phyloP scores from a whole-genome alignment of 2,797 vertebrate genomes.

The Girardinus metallicus region DNA sequence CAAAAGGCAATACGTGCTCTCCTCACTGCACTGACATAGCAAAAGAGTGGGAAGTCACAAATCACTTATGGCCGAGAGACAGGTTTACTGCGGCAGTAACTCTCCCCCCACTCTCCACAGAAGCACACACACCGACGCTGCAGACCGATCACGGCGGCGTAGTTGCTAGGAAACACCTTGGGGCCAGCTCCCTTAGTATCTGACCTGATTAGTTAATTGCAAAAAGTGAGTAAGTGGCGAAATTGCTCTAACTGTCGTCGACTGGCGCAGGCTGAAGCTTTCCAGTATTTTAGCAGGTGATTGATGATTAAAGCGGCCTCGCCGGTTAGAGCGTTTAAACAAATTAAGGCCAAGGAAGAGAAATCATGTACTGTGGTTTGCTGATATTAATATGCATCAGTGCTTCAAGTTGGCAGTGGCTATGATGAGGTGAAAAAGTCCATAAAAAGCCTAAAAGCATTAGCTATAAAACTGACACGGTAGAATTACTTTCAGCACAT shows the following conservation, averaged over 20 bases:
- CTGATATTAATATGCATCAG: constrained; percentile 7
- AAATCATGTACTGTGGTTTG: constrained; percentile 1
- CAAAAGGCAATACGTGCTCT: constrained; percentile 59
- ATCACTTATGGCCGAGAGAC: constrained; percentile 76
- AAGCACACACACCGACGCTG: constrained; percentile 62
- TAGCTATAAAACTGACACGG: constrained; percentile 14
- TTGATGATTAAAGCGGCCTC: constrained; percentile 11
- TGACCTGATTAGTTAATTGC: constrained; percentile 85
- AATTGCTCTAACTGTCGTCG: constrained; percentile 44
- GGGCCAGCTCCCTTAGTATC: constrained; percentile 76
- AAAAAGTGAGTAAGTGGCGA: constrained; percentile 73
- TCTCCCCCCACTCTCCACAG: constrained; percentile 58
- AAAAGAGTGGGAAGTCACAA: constrained; percentile 73
- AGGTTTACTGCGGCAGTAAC: constrained; percentile 79
- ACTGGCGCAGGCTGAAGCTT: constrained; percentile 43
- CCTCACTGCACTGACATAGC: constrained; percentile 61
- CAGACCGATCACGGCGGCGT: constrained; percentile 55
- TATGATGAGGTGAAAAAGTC: constrained; percentile 17
- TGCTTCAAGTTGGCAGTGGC: constrained; percentile 3
- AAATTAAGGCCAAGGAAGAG: constrained; percentile 13
- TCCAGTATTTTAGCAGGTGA: constrained; percentile 38
- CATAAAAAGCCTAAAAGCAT: constrained; percentile 3
- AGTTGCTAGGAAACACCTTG: constrained; percentile 85
- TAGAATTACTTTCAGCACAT: constrained; percentile 3
- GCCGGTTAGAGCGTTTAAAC: constrained; percentile 11